A percentile compares a stretch with the other conserved stretches of the same genome.
These are phyloP conservation scores for Ammodramus savannarum DNA, from an alignment of 2,113 vertebrate species.

Conservation along the genomic window DNA sequence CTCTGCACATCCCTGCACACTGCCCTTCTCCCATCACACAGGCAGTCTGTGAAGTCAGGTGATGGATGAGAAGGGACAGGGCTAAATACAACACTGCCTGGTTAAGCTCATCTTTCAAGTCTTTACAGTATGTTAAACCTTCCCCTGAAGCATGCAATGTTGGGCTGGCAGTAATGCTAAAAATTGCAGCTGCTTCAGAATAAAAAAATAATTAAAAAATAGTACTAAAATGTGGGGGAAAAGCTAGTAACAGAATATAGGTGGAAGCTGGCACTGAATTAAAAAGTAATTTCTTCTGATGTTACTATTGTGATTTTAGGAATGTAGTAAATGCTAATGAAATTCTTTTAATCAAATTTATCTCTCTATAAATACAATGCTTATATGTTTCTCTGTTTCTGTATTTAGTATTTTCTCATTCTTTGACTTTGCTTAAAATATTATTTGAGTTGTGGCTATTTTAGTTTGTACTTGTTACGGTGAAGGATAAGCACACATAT, in stretches of 20 bases:
- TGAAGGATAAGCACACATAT: fast-evolving
- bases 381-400: neutral
- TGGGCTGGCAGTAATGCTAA: neutral
- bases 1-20: fast-evolving
- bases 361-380: neutral
- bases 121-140: neutral
- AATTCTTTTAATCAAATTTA: neutral
- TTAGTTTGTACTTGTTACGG: neutral
- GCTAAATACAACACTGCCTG: fast-evolving
- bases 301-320: neutral
- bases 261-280: neutral
- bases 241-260: neutral
- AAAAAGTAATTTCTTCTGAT: neutral
- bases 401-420: neutral
- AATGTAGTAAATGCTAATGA: neutral
- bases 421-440: neutral
- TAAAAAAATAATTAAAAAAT: neutral
- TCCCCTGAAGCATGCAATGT: neutral
- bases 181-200: neutral
- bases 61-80: neutral
- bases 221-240: neutral
- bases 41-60: neutral
- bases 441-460: neutral
- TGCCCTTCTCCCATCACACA: neutral
- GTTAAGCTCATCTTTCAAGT: neutral